Evolutionary conservation across 2,113 vertebrate species (phyloP).

Genomic region (Lasiurus borealis): DNA sequence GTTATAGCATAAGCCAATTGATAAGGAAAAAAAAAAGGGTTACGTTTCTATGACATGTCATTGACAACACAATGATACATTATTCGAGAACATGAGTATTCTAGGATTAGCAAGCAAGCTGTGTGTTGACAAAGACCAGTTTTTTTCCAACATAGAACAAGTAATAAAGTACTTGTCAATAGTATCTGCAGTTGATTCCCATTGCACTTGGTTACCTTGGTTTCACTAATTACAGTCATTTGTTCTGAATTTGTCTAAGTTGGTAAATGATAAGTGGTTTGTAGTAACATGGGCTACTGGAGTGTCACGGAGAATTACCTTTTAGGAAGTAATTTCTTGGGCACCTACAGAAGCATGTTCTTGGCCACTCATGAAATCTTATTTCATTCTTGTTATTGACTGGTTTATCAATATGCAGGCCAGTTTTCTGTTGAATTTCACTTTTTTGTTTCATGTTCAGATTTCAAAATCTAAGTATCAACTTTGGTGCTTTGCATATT

Average conservation of each 20-base stretch:
- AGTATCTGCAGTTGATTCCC: conserved; percentile 73
- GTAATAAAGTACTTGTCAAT: conserved; percentile 78
- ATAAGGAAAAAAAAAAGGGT: background rate
- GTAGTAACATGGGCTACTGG: background rate
- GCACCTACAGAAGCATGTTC: background rate
- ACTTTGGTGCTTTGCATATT: background rate
- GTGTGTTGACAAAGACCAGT: conserved; percentile 55
- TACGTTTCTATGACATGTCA: background rate
- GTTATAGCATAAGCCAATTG: background rate
- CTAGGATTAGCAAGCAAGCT: conserved; percentile 81
- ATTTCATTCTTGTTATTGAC: background rate
- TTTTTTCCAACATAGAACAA: conserved; percentile 76
- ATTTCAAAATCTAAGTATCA: conserved; percentile 15
- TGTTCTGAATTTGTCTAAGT: conserved; percentile 65
- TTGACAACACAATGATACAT: background rate
- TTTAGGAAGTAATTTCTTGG: conserved; percentile 49
- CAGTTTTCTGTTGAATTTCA: background rate
- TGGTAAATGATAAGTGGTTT: conserved; percentile 64
- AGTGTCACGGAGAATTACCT: background rate
- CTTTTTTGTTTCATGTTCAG: background rate
- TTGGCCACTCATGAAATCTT: background rate
- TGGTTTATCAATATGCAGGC: background rate
- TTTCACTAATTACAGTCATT: conserved; percentile 81
- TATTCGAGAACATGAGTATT: conserved; percentile 23
- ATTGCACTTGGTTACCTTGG: conserved; percentile 58